Evolutionary conservation across 2,797 vertebrate genomes (phyloP).

Genomic region (Choloepus didactylus): DNA sequence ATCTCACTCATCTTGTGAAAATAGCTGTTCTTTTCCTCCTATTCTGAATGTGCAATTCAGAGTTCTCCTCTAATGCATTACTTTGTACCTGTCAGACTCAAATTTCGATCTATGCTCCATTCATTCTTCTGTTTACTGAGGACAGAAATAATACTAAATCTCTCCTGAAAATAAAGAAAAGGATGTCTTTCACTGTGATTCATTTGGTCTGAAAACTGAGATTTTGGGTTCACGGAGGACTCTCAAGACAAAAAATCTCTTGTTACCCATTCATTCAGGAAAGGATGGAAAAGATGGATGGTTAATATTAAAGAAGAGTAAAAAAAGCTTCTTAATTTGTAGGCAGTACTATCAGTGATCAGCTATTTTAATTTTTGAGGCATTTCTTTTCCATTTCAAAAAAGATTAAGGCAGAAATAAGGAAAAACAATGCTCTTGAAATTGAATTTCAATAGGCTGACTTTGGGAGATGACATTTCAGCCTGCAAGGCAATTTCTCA

Average conservation of each 20-base stretch:
- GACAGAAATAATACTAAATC: not conserved
- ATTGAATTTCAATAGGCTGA: not conserved
- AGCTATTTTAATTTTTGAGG: not conserved
- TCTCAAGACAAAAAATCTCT: not conserved
- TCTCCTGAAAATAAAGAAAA: not conserved
- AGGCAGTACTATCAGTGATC: not conserved
- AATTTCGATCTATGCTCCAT: not conserved
- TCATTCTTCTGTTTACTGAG: not conserved
- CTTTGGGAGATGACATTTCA: not conserved
- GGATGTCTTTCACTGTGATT: not conserved
- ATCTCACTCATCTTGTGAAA: not conserved
- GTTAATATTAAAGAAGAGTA: not conserved
- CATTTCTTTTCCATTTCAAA: conserved; percentile 13
- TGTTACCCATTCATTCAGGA: not conserved
- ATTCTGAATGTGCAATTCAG: not conserved
- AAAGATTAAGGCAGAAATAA: not conserved
- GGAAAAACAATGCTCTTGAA: not conserved
- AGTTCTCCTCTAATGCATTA: not conserved
- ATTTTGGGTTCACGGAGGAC: not conserved
- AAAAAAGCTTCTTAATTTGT: not conserved
- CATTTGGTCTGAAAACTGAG: not conserved
- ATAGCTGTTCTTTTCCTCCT: not conserved
- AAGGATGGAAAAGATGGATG: not conserved
- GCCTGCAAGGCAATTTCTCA: not conserved
- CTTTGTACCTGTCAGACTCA: not conserved